A percentile compares a stretch with the other conserved stretches of the same genome.
Evolutionary conservation across 2,888 invertebrate species (phyloP).

Genomic region (Synergus japonicus): DNA sequence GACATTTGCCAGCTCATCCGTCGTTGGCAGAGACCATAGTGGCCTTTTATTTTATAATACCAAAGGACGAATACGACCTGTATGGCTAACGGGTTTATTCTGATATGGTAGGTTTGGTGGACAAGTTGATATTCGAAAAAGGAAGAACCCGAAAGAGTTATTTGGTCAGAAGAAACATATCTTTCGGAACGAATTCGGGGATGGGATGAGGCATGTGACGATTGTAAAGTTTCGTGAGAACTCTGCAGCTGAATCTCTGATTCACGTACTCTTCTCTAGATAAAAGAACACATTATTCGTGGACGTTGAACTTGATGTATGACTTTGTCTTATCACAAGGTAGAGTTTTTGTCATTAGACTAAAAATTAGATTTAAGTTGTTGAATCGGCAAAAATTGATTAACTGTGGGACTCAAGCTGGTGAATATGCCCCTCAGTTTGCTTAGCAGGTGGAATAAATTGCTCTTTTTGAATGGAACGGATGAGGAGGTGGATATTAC

Average conservation of each 20-base stretch:
- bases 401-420: not conserved
- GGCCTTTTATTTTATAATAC: slow-evolving; percentile 40
- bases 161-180: slow-evolving; percentile 23
- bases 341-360: not conserved
- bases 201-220: not conserved
- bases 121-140: slow-evolving; percentile 57
- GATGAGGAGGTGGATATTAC: slow-evolving; percentile 46
- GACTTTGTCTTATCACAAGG: not conserved
- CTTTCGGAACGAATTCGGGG: slow-evolving; percentile 2
- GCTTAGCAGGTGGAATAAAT: slow-evolving; percentile 45
- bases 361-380: not conserved
- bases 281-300: too few relatives aligned
- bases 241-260: not conserved
- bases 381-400: not conserved
- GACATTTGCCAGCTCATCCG: slow-evolving; percentile 39
- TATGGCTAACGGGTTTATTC: slow-evolving; percentile 71
- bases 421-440: not conserved
- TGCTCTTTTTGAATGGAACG: slow-evolving; percentile 50
- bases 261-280: not conserved
- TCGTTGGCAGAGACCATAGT: not conserved
- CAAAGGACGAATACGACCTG: slow-evolving; percentile 65
- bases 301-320: too few relatives aligned
- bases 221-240: not conserved
- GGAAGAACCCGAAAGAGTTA: slow-evolving; percentile 44
- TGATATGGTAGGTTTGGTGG: slow-evolving; percentile 40